A percentile compares a stretch with the other conserved stretches of the same genome.
These are phyloP conservation scores for Drosophila dives DNA, from an alignment of 2,888 invertebrate species.

Conservation along the genomic window DNA sequence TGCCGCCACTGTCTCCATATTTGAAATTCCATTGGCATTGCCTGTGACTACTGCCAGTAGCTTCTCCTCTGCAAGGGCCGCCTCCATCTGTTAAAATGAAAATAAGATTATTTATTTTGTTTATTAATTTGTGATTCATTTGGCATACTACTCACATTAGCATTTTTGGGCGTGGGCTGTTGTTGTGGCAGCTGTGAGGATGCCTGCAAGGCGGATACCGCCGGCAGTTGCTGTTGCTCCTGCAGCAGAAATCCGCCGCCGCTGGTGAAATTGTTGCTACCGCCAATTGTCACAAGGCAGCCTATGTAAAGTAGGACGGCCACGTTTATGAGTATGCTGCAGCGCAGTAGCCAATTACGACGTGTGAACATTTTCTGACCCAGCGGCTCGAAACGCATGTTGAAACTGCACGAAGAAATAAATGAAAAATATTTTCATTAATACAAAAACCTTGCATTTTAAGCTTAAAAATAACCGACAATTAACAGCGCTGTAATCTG, in stretches of 20 bases:
- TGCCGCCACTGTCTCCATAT: conserved; percentile 44
- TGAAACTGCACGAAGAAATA: conserved; percentile 54
- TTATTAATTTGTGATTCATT: background rate
- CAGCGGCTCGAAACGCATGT: conserved; percentile 82
- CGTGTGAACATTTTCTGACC: conserved; percentile 86
- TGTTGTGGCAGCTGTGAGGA: conserved; percentile 50
- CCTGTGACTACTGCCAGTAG: conserved; percentile 32
- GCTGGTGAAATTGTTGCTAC: conserved; percentile 82
- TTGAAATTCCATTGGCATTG: conserved; percentile 42
- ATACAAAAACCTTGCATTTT: conserved; percentile 13
- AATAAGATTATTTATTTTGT: background rate
- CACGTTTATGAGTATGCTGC: conserved; percentile 91
- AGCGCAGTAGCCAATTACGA: conserved; percentile 90
- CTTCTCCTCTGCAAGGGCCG: conserved; percentile 68
- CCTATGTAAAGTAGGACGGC: conserved; percentile 90
- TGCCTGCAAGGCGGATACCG: conserved; percentile 54
- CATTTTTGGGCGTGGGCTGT: conserved; percentile 67
- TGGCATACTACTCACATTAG: conserved; percentile 50
- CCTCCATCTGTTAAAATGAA: conserved; percentile 44
- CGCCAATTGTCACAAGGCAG: conserved; percentile 87
- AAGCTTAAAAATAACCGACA: background rate
- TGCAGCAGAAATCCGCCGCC: conserved; percentile 83
- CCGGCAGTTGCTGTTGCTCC: conserved; percentile 76
- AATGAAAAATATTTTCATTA: background rate
- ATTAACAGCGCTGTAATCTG: background rate